Base-by-base conservation (phyloP, 2,797 vertebrate species). In the Eptatretus atami region DNA sequence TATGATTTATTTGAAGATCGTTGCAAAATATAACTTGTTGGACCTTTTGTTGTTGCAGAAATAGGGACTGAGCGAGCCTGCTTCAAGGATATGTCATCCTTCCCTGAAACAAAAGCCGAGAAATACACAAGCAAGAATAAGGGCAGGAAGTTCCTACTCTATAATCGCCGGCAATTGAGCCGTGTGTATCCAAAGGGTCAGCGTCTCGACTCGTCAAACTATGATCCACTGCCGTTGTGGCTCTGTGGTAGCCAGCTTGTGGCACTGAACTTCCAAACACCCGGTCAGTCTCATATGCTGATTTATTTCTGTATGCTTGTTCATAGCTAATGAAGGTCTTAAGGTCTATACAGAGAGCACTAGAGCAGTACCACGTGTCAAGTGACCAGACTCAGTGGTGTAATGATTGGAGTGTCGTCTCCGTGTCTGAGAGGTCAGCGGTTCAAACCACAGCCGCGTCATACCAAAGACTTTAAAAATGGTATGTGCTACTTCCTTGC, bases 21-120 rank as follows among this genome's bases (percentile, higher is more conserved):
- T 44, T 44, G 31, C 31, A 44, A 44, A 44, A 44, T 44, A 2
- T 44, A 44, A 44, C 31, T 44, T 44, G 31, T 44, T 44, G 6
- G 3, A 44, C 31, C 10, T 12, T 10, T 24, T 63, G 31, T 6
- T 5, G 19, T 63, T 13, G 2, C 72, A 98, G 92, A 95, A 73
- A 95, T 98, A 0, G 92, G 92, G 70, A 88, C 86, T 0, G 92
- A 95, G 67, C 77, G 85, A 15, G 87, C 87, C 67, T 98, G 69
- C 55, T 72, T 68, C 67, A 63, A 69, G 53, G 71, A 72, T 65
- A 72, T 72, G 71, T 72, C 71, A 1, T 72, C 71, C 3, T 72
- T 72, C 66, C 71, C 71, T 1, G 71, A 72, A 66, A 72, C 71
- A 52, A 72, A 72, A 67, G 71, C 71, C 1, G 71, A 72, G 65